Conservation (phyloP, 1,140 invertebrate species). For the Hormaphis cornu region DNA sequence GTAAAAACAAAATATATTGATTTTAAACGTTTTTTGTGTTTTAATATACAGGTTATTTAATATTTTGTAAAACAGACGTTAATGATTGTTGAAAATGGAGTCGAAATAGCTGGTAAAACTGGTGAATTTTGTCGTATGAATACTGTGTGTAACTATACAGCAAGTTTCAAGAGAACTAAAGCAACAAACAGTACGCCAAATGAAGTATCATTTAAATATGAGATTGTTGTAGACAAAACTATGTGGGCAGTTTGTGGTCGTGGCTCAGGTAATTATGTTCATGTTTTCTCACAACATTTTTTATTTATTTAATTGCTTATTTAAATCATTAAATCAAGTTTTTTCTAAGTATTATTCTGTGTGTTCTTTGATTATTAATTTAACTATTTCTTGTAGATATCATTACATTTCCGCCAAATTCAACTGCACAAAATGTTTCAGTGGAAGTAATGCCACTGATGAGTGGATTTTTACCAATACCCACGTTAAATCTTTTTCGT, state of each 20-base stretch:
- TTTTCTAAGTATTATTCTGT: neutral
- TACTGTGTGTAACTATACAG: constrained; percentile 72
- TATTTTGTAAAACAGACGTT: neutral
- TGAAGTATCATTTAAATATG: constrained; percentile 71
- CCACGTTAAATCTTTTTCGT: constrained; percentile 77
- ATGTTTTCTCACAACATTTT: constrained; percentile 43
- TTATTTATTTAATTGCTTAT: no score
- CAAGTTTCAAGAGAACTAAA: constrained; percentile 55
- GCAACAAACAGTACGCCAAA: constrained; percentile 42
- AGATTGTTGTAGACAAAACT: constrained; percentile 79
- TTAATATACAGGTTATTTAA: no score
- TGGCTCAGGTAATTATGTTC: constrained; percentile 60
- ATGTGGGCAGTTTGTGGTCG: constrained; percentile 85
- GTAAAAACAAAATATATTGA: neutral
- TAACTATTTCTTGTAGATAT: constrained; percentile 1
- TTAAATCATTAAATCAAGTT: neutral
- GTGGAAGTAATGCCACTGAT: constrained; percentile 85
- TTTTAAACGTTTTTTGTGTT: neutral
- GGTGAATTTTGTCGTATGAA: constrained; percentile 79
- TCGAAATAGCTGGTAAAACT: constrained; percentile 20
- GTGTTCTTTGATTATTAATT: neutral
- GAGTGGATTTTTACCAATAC: constrained; percentile 78
- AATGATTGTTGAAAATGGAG: constrained; percentile 4
- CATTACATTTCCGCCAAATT: constrained; percentile 19
- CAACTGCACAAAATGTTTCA: constrained; percentile 44